Evolutionary conservation across 2,888 invertebrate genomes (phyloP).

Genomic region (Hirtodrosophila alboralis): DNA sequence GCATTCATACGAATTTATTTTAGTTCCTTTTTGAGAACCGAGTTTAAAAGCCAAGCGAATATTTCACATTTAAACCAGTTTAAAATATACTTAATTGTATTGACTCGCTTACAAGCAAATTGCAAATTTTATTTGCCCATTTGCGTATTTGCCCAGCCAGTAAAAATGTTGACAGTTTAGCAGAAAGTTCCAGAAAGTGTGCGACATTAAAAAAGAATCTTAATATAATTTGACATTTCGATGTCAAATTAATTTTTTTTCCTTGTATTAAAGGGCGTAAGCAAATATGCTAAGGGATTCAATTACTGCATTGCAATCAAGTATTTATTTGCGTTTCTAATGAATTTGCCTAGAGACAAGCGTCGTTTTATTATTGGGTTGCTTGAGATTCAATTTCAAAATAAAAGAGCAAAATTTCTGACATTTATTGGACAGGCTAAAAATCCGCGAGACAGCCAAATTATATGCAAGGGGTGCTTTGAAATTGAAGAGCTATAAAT

Average conservation of each 20-base stretch:
- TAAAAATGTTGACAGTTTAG: constrained; percentile 51
- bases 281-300: constrained; percentile 35
- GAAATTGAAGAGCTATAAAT: constrained; percentile 12
- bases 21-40: too few relatives aligned
- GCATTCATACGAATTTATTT: too few relatives aligned
- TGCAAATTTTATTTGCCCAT: constrained; percentile 13
- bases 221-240: constrained; percentile 71
- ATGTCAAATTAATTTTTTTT: constrained; percentile 62
- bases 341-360: constrained; percentile 59
- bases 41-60: too few relatives aligned
- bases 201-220: constrained; percentile 45
- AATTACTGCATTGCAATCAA: constrained; percentile 54
- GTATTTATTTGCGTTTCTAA: constrained; percentile 46
- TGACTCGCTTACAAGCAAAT: neutral
- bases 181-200: constrained; percentile 16
- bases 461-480: constrained; percentile 2
- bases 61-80: too few relatives aligned
- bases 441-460: neutral
- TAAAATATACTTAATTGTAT: too few relatives aligned
- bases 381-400: constrained; percentile 54
- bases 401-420: constrained; percentile 45
- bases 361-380: constrained; percentile 31
- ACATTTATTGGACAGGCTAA: constrained; percentile 65
- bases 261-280: constrained; percentile 7
- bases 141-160: constrained; percentile 14